Base-by-base conservation (phyloP, 2,888 invertebrate genomes). In the Frankliniella intonsa region DNA sequence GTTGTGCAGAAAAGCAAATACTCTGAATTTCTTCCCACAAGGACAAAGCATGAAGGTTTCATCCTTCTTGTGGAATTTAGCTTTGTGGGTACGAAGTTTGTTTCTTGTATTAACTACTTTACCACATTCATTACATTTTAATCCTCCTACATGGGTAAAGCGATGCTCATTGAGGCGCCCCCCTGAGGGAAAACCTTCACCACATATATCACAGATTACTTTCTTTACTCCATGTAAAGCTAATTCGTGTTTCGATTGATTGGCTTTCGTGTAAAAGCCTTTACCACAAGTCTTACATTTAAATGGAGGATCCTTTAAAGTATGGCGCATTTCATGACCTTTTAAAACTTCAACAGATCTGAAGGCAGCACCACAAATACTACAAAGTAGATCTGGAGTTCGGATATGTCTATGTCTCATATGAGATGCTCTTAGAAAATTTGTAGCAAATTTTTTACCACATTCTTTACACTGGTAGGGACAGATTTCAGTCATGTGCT, bases 361-460 rank as follows among this genome's bases (percentile, higher is more conserved):
- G 12, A 76, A 76, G 12, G 22, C 25, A 9, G 69, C 69, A 22
- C 69, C 69, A 76, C 69, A 76, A 22, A 76, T 25, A 22, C 69
- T 76, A 76, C 69, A 76, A 25, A 76, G 22, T 0, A 25, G 25
- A 25, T 76, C 69, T 22, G 69, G 69, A 76, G 69, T 25, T 12
- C 69, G 69, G 25, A 25, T 10, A 25, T 76, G 69, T 76, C 25
- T 76, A 25, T 12, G 1, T 25, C 25, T 76, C 12, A n/a, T n/a
- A 25, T 76, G 69, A 12, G 22, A 12, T 10, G 69, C 12, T 25
- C 25, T 22, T 76, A 22, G 12, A 25, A 76, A 76, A 25, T 76
- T 76, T 25, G 69, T 76, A 25, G 69, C 69, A 76, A 76, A 76
- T 25, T 76, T 76, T 22, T 76, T 76, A 22, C 69, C 69, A 76